Percentiles rank a stretch among this genome's conserved stretches.
Conservation (phyloP, 2,888 invertebrate genomes). For the Halictus quadricinctus region DNA sequence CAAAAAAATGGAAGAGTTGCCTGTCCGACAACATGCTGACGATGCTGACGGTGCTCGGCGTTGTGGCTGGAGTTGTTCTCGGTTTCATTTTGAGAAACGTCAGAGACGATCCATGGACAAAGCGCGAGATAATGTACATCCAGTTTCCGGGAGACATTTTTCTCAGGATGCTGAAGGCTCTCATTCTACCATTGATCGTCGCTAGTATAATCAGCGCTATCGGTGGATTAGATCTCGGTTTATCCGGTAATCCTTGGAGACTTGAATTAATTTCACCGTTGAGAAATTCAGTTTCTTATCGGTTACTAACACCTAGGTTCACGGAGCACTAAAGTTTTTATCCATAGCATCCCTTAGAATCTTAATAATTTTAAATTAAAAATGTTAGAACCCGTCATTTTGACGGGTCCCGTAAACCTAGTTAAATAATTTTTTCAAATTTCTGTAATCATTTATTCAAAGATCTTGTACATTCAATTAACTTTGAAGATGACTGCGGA, state of each 20-base stretch:
- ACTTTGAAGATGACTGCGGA: not conserved
- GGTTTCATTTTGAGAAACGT: slow-evolving; percentile 83
- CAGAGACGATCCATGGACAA: slow-evolving; percentile 82
- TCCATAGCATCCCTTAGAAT: too few species aligned
- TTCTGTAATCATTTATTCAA: not conserved
- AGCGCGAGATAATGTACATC: slow-evolving; percentile 87
- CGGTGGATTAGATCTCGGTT: slow-evolving; percentile 87
- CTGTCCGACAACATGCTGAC: slow-evolving; percentile 83
- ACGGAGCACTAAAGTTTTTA: too few species aligned
- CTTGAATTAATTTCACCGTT: not conserved
- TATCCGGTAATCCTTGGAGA: slow-evolving; percentile 84
- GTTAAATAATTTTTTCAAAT: not conserved
- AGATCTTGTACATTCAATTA: not conserved
- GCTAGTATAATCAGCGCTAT: slow-evolving; percentile 88
- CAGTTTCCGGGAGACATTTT: slow-evolving; percentile 89
- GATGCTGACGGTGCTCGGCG: slow-evolving; percentile 85
- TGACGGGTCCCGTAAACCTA: too few species aligned
- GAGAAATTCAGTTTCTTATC: not conserved
- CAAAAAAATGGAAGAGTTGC: slow-evolving; percentile 75
- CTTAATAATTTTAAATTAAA: too few species aligned
- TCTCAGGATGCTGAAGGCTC: slow-evolving; percentile 88
- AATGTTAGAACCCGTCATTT: too few species aligned
- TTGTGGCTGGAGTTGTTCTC: slow-evolving; percentile 84
- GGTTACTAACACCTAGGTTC: not conserved
- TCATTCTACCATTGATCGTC: slow-evolving; percentile 89